Evolutionary conservation across 2,797 vertebrate species (phyloP).

Genomic region (Rhincodon typus): DNA sequence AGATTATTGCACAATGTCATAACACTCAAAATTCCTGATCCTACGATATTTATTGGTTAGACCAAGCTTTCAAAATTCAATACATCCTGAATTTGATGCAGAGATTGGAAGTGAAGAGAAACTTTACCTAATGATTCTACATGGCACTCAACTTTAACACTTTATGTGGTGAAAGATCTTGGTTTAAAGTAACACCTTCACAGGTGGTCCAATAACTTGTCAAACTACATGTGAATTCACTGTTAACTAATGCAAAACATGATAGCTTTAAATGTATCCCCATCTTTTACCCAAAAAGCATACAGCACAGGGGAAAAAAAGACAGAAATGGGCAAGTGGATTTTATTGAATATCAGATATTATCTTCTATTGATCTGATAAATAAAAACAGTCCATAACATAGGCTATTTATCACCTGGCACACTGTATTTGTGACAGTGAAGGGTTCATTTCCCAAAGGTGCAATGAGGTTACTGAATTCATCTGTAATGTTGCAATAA

Average conservation of each 20-base stretch:
- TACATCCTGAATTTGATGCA: background rate
- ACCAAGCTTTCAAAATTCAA: background rate
- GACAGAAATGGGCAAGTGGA: conserved; percentile 7
- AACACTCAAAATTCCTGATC: background rate
- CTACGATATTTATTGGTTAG: background rate
- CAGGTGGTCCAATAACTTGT: background rate
- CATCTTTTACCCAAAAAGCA: background rate
- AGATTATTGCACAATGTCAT: background rate
- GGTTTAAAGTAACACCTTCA: background rate
- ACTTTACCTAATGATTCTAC: background rate
- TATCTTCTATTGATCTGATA: conserved; percentile 20
- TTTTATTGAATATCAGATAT: conserved; percentile 22
- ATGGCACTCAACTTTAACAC: background rate
- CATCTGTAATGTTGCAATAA: conserved; percentile 25
- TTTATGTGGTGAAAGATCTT: background rate
- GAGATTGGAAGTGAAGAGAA: background rate
- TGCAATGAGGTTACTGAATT: conserved; percentile 30
- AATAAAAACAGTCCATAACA: background rate
- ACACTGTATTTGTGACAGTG: conserved; percentile 26
- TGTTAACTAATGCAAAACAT: conserved; percentile 1
- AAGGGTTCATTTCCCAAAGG: conserved; percentile 33
- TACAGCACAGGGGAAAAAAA: background rate
- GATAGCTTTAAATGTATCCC: background rate
- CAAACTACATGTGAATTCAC: background rate
- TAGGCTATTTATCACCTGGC: conserved; percentile 30